phyloP scores from a whole-genome alignment of 53 echinoderm and acorn worm species.

The Patiria pectinifera region DNA sequence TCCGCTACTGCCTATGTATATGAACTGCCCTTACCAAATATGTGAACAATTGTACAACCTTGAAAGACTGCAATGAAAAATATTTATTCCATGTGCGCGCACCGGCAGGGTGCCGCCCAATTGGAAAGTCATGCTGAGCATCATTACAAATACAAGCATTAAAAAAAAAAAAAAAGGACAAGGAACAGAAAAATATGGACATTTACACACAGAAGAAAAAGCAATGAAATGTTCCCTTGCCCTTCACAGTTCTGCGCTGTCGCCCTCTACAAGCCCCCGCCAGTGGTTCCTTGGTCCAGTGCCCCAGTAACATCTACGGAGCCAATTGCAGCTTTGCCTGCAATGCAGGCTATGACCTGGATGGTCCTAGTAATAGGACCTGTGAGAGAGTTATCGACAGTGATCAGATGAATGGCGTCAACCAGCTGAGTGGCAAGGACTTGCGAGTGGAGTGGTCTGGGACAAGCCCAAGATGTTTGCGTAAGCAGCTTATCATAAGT shows the following conservation, averaged over 20 bases:
- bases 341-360: constrained; percentile 81
- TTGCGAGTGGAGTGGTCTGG: constrained; percentile 29
- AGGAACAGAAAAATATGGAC: too few relatives aligned
- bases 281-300: constrained; percentile 74
- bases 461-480: constrained; percentile 25
- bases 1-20: too few relatives aligned
- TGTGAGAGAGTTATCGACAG: constrained; percentile 50
- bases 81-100: too few relatives aligned
- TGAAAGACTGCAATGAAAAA: too few relatives aligned
- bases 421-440: not conserved
- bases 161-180: too few relatives aligned
- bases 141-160: too few relatives aligned
- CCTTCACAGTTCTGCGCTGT: constrained; percentile 75
- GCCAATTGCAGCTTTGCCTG: constrained; percentile 74
- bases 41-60: too few relatives aligned
- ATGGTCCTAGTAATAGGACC: constrained; percentile 52
- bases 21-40: too few relatives aligned
- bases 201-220: too few relatives aligned
- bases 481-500: not conserved
- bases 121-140: too few relatives aligned
- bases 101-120: too few relatives aligned
- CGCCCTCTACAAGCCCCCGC: constrained; percentile 76
- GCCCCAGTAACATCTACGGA: constrained; percentile 72
- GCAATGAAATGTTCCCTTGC: not conserved
- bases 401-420: not conserved